Conservation (phyloP, 2,113 vertebrate genomes). For the Lasiurus borealis region DNA sequence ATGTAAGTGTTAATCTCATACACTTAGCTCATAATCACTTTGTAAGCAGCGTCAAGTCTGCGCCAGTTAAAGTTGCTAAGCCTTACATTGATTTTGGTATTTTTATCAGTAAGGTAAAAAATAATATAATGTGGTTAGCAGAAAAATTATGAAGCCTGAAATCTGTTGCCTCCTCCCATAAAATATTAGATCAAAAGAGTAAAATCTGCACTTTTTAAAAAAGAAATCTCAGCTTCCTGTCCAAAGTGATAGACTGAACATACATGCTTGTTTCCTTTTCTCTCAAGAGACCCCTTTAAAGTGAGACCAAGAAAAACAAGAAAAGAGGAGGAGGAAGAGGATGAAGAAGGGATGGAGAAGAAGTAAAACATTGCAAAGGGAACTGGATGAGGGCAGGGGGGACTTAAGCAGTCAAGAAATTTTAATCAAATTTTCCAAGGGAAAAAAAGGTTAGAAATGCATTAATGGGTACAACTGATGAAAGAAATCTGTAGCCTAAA, state of each 20-base stretch:
- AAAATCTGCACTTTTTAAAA: slow-evolving; percentile 45
- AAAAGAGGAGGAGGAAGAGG: not conserved
- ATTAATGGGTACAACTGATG: not conserved
- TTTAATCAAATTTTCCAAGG: slow-evolving; percentile 29
- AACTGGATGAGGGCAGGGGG: not conserved
- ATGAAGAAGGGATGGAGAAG: not conserved
- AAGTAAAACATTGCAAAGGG: not conserved
- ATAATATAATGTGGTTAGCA: slow-evolving; percentile 44
- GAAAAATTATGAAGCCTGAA: slow-evolving; percentile 34
- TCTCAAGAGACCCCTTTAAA: slow-evolving; percentile 35
- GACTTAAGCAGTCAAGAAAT: not conserved
- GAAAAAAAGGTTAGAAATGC: not conserved
- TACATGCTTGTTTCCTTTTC: slow-evolving; percentile 11
- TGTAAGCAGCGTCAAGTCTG: not conserved
- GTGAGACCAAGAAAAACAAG: slow-evolving; percentile 2
- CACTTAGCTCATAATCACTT: not conserved
- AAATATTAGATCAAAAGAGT: slow-evolving; percentile 24
- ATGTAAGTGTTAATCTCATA: not conserved
- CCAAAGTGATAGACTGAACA: slow-evolving; percentile 30
- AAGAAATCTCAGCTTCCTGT: slow-evolving; percentile 33
- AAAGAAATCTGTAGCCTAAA: not conserved
- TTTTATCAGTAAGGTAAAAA: slow-evolving; percentile 50
- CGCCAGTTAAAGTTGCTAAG: slow-evolving; percentile 25
- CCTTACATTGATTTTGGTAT: slow-evolving; percentile 31
- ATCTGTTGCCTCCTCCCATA: slow-evolving; percentile 45